Evolutionary conservation across 64 coral and sea anemone species (phyloP).

Genomic region (Dendrophyllia cribrosa): DNA sequence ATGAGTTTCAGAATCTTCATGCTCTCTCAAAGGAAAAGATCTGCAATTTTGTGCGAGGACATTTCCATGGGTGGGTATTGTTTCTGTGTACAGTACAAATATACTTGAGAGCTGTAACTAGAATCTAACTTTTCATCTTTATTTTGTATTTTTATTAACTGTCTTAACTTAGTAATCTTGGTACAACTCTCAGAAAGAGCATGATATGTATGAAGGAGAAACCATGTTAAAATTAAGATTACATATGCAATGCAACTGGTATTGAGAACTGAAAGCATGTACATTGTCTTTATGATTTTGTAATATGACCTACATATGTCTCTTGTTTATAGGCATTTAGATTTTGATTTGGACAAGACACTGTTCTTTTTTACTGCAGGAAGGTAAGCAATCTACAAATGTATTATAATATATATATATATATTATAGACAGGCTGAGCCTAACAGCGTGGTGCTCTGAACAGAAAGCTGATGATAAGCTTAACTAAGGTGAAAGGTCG

Average conservation of each 20-base stretch:
- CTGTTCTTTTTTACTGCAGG: conserved; percentile 97
- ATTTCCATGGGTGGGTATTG: conserved; percentile 91
- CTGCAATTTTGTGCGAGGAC: conserved; percentile 90
- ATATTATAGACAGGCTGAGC: too few relatives aligned
- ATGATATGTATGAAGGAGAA: not conserved
- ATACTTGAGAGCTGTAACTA: not conserved
- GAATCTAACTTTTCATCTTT: too few relatives aligned
- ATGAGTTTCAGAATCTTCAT: conserved; percentile 99
- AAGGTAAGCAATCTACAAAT: conserved; percentile 55
- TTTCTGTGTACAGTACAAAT: too few relatives aligned
- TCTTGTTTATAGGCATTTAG: conserved; percentile 76
- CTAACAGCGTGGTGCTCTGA: too few relatives aligned
- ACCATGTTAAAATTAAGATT: too few relatives aligned
- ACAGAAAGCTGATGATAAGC: too few relatives aligned
- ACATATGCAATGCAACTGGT: too few relatives aligned
- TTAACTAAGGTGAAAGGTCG: too few relatives aligned
- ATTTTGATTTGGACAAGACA: conserved; percentile 97
- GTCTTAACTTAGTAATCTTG: not conserved
- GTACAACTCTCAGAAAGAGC: not conserved
- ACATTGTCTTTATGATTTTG: not conserved
- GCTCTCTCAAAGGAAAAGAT: conserved; percentile 96
- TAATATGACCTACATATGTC: not conserved
- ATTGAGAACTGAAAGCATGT: too few relatives aligned
- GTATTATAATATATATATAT: too few relatives aligned
- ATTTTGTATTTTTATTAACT: too few relatives aligned